Conservation (phyloP, 2,113 vertebrate species). For the Ictalurus furcatus region DNA sequence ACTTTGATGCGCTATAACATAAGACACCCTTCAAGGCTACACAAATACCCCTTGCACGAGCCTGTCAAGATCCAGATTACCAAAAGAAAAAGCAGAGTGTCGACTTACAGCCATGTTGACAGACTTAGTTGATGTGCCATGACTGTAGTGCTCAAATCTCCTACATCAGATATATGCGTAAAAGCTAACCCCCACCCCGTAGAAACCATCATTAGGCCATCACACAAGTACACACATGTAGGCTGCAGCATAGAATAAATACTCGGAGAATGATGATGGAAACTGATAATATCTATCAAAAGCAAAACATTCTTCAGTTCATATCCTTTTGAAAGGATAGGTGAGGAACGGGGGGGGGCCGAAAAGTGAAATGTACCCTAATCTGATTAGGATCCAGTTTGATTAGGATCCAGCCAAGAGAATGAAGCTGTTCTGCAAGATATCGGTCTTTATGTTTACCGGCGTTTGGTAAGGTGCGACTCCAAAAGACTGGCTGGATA, state of each 20-base stretch:
- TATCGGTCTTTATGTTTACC: not conserved
- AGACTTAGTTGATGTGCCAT: slow-evolving; percentile 27
- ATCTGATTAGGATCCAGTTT: not conserved
- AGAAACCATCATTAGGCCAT: not conserved
- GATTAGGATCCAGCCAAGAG: not conserved
- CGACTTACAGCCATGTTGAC: slow-evolving; percentile 35
- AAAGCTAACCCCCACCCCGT: not conserved
- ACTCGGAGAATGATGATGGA: not conserved
- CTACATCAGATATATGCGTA: slow-evolving; percentile 8
- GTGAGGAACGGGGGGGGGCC: not conserved
- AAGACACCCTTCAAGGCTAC: not conserved
- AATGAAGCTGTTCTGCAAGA: not conserved
- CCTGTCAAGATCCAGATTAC: not conserved
- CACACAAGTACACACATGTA: slow-evolving; percentile 36
- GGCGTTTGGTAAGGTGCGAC: not conserved
- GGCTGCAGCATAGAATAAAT: not conserved
- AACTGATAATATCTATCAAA: slow-evolving; percentile 33
- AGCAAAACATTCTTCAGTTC: slow-evolving; percentile 27
- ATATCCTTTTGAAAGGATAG: slow-evolving; percentile 11
- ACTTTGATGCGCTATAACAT: not conserved
- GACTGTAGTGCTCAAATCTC: slow-evolving; percentile 22
- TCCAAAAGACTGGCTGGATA: not conserved
- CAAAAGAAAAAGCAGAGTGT: slow-evolving; percentile 8
- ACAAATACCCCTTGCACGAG: slow-evolving; percentile 5
- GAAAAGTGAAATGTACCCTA: not conserved